Percentiles rank a stretch among this genome's conserved stretches.
phyloP scores from a whole-genome alignment of 2,113 vertebrate species.

The Cyphomyrus plagiostoma region DNA sequence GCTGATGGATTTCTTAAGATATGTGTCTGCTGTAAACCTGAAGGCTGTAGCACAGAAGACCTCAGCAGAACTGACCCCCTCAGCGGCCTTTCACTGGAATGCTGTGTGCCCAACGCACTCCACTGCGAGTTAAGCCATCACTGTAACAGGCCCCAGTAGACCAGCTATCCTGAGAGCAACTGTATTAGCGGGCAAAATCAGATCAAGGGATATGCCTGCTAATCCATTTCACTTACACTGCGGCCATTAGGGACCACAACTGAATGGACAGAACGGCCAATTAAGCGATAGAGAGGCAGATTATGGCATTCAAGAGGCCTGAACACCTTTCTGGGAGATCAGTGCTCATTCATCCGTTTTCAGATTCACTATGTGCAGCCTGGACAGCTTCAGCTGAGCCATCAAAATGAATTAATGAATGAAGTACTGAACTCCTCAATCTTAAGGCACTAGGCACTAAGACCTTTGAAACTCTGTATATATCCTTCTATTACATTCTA shows the following conservation, averaged over 20 bases:
- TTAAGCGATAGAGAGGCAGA: neutral
- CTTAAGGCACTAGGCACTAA: neutral
- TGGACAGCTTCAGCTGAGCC: neutral
- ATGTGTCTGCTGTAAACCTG: neutral
- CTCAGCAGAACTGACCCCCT: neutral
- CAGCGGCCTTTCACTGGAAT: neutral
- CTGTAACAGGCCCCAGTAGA: neutral
- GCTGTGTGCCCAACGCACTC: neutral
- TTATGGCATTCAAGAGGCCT: neutral
- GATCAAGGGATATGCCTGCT: conserved; percentile 4
- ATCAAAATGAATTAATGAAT: neutral
- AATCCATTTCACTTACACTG: conserved; percentile 11
- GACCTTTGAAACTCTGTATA: neutral
- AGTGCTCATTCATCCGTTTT: neutral
- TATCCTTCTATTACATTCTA: neutral
- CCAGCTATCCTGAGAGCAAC: neutral
- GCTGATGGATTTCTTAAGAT: neutral
- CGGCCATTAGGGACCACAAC: neutral
- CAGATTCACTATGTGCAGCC: neutral
- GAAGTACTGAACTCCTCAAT: neutral
- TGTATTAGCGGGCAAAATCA: neutral
- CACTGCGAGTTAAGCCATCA: neutral
- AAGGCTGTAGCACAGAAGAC: neutral
- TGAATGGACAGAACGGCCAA: neutral
- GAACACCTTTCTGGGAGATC: neutral